Evolutionary conservation across 1,140 invertebrate genomes (phyloP).

Genomic region (Lanistes nyassanus): DNA sequence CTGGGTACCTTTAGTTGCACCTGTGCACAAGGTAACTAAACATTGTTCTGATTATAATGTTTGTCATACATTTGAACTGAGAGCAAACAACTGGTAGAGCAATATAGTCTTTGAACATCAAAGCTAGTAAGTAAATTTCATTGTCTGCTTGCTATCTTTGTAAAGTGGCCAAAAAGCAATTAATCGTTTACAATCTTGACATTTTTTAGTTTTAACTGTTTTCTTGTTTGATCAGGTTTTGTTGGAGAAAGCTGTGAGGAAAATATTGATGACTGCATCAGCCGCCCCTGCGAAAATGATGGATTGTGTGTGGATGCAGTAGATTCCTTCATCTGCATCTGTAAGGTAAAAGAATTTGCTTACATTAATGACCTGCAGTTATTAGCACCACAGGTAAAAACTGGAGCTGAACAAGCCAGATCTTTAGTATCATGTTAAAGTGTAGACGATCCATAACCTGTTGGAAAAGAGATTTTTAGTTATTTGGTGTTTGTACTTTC

Average conservation of each 20-base stretch:
- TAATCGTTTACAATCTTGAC: constrained; percentile 70
- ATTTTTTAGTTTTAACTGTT: constrained; percentile 71
- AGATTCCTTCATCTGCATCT: constrained; percentile 78
- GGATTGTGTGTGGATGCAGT: constrained; percentile 76
- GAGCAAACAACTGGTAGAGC: no score
- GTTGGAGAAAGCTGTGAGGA: constrained; percentile 92
- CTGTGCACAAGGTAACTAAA: constrained; percentile 41
- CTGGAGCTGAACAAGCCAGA: no score
- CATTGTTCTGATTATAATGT: not conserved
- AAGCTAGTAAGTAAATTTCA: not conserved
- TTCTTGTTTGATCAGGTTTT: constrained; percentile 83
- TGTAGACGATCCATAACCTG: no score
- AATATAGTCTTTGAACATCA: no score
- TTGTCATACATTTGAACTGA: no score
- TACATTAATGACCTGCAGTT: no score
- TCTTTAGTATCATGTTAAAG: no score
- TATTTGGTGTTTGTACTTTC: no score
- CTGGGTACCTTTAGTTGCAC: constrained; percentile 56
- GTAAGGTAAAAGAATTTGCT: constrained; percentile 82
- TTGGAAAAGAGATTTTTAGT: no score
- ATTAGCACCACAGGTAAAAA: no score
- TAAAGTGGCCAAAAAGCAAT: no score
- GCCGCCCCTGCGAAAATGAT: constrained; percentile 79
- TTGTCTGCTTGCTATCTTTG: not conserved
- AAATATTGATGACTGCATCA: constrained; percentile 58